These are phyloP conservation scores for Larimichthys polyactis DNA, from an alignment of 2,113 vertebrate genomes.

Conservation along the genomic window DNA sequence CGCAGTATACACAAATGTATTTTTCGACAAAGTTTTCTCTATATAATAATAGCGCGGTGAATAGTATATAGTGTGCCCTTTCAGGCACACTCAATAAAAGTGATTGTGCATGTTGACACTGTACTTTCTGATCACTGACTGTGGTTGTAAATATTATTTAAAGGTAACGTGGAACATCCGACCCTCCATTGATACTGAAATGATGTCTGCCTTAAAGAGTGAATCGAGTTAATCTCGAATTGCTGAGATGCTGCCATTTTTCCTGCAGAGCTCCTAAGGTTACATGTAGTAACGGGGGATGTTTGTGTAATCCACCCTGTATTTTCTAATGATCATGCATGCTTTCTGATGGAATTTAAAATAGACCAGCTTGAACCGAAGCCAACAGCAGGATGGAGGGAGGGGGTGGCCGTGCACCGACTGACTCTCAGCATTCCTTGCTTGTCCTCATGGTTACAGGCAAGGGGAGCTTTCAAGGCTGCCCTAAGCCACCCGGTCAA, in stretches of 20 bases:
- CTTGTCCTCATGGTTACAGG: conserved; percentile 65
- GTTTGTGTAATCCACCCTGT: conserved; percentile 2
- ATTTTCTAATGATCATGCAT: conserved; percentile 16
- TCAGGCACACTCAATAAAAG: neutral
- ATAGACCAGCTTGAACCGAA: conserved; percentile 14
- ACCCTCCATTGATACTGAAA: conserved; percentile 13
- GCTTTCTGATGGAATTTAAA: conserved; percentile 40
- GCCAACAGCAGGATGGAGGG: neutral
- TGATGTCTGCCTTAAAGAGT: neutral
- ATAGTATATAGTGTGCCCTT: too few relatives aligned
- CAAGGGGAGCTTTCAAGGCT: conserved; percentile 42
- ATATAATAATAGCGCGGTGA: too few relatives aligned
- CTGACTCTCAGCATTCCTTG: conserved; percentile 68
- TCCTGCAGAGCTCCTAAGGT: conserved; percentile 27
- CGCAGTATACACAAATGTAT: too few relatives aligned
- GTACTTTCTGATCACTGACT: neutral
- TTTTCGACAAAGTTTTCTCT: too few relatives aligned
- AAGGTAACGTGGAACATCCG: neutral
- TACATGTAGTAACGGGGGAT: neutral
- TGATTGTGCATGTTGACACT: neutral
- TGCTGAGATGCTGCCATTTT: neutral
- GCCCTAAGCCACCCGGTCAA: conserved; percentile 26
- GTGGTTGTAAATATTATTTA: neutral
- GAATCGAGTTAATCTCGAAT: conserved; percentile 9
- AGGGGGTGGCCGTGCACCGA: conserved; percentile 30